These are phyloP conservation scores for Ridgeia piscesae DNA, from an alignment of 1,140 invertebrate species.

Conservation along the genomic window DNA sequence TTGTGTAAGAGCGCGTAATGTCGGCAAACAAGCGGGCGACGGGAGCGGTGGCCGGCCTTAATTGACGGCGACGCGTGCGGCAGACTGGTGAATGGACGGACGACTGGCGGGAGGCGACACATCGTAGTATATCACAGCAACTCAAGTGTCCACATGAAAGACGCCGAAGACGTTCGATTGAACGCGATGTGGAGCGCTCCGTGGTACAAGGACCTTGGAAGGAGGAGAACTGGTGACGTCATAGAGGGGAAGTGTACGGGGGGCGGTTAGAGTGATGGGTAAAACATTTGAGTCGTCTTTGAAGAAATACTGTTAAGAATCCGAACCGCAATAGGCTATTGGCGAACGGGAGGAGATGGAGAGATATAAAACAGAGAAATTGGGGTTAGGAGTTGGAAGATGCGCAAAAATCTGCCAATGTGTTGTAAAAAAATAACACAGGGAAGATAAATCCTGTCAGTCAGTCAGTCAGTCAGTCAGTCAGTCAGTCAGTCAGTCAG, in stretches of 20 bases:
- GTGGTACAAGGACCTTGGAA: not conserved
- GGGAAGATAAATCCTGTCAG: too few species aligned
- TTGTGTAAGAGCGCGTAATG: not conserved
- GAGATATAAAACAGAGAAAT: not conserved
- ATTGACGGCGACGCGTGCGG: not conserved
- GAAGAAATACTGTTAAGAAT: not conserved
- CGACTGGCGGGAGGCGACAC: not conserved
- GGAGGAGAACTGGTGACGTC: not conserved
- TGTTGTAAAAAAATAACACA: too few species aligned
- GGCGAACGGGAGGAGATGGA: not conserved
- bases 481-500: too few species aligned
- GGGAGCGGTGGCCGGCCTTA: not conserved
- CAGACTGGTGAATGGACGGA: not conserved
- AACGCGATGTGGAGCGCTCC: not conserved
- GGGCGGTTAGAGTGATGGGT: not conserved
- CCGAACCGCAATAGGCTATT: not conserved
- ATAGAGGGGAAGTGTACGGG: not conserved
- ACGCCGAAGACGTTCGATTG: not conserved
- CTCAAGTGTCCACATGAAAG: not conserved
- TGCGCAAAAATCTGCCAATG: too few species aligned
- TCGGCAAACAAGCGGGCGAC: not conserved
- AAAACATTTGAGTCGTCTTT: not conserved
- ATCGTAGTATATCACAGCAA: not conserved
- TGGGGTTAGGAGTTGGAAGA: not conserved
- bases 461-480: too few species aligned